Evolutionary conservation across 2,888 invertebrate species (phyloP), one percentile per base, ranked within the genome.

Genomic region (Siphonodentalium dalli): DNA sequence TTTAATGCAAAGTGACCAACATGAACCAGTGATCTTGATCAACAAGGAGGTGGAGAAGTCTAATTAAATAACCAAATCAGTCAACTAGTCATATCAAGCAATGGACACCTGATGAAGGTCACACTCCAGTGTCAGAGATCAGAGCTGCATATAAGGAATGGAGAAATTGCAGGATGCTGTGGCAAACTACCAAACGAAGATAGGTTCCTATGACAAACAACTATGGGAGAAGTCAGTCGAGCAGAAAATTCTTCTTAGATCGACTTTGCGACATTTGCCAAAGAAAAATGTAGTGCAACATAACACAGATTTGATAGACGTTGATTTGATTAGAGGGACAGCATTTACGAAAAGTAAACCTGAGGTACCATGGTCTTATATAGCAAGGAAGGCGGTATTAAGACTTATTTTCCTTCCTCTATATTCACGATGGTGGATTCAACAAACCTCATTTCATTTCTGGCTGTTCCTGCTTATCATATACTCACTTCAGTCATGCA

Each of bases 181-280:
- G 48, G 74, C 74, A 44, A 75, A 74, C 74, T 78, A 78, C 68
- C 78, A 78, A 54, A 66, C 71, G 57, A 71, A 71, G 69, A 96
- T 97, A 83, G 94, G 95, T 76, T 91, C 92, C 24, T 95, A 96
- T 84, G 96, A 97, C 84, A 95, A 95, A 80, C 93, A 95, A 76
- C 89, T 91, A 87, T 97, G 96, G 96, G 97, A 97, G 82, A 92
- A 91, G 69, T 93, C 92, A 72, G 90, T 96, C 66, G 96, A 97
- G 78, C 91, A 92, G 80, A 88, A 91, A 73, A 92, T 94, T 72
- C 86, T n/a, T n/a, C n/a, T n/a, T 33, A 50, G 55, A 9, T 54
- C 72, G 71, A 61, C 65, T 51, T 88, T 93, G 48, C 88, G 89
- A 55, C 90, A 92, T 80, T 87, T 90, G 51, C 88, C 90, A 35